Conservation (phyloP, 1,140 invertebrate genomes). For the Euglossa dilemma region DNA sequence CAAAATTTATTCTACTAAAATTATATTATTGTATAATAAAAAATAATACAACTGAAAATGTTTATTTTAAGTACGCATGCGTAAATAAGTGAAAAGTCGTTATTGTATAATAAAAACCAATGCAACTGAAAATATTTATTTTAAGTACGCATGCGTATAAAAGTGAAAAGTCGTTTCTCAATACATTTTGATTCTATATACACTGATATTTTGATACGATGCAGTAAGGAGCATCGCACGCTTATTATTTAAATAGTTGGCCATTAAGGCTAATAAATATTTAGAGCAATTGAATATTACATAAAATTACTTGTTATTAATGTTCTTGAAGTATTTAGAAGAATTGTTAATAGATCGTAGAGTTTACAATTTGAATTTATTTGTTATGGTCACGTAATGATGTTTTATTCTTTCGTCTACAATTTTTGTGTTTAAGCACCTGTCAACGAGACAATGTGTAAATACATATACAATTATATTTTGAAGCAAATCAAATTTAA, state of each 20-base stretch:
- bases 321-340: background rate
- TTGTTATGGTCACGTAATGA: background rate
- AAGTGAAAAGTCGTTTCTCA: background rate
- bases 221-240: background rate
- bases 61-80: constrained; percentile 23
- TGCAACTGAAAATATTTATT: background rate
- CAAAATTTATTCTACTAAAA: background rate
- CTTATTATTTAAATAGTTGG: background rate
- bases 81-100: no score
- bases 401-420: background rate
- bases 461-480: constrained; percentile 37
- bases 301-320: background rate
- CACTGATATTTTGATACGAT: background rate
- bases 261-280: background rate
- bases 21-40: background rate
- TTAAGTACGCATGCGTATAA: constrained; percentile 28
- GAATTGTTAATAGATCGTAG: background rate
- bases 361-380: background rate
- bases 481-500: constrained; percentile 6
- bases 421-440: background rate
- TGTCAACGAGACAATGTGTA: constrained; percentile 37
- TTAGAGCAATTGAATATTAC: background rate
- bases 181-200: background rate
- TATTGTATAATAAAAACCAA: background rate
- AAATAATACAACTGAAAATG: background rate